Evolutionary conservation across 2,888 invertebrate species (phyloP).

Genomic region (Desoria tigrina): DNA sequence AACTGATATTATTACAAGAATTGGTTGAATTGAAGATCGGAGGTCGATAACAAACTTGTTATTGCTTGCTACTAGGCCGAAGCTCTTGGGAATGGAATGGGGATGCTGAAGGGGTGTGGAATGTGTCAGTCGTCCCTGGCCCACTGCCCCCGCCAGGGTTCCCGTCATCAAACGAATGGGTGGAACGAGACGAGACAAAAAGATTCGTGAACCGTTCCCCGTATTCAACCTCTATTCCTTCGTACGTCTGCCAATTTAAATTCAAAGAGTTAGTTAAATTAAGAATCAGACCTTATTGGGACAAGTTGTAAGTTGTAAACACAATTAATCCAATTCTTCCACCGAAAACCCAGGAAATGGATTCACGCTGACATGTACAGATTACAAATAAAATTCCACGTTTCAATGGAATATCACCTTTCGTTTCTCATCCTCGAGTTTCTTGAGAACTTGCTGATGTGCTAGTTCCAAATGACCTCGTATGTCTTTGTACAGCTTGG

Average conservation of each 20-base stretch:
- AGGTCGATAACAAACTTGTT: constrained; percentile 46
- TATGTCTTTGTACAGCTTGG: constrained; percentile 46
- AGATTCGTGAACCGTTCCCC: constrained; percentile 26
- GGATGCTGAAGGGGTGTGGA: constrained; percentile 23
- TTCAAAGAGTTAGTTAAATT: too few species aligned
- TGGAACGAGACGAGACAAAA: neutral
- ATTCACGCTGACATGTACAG: too few species aligned
- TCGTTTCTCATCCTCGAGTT: constrained; percentile 66
- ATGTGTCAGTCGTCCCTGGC: constrained; percentile 30
- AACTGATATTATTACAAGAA: too few species aligned
- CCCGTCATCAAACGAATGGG: neutral
- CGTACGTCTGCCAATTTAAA: constrained; percentile 23
- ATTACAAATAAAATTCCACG: too few species aligned
- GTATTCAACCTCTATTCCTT: constrained; percentile 28
- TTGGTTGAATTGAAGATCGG: too few species aligned
- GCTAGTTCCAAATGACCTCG: constrained; percentile 73
- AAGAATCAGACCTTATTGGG: too few species aligned
- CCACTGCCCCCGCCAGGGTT: constrained; percentile 24
- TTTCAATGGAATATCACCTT: too few species aligned
- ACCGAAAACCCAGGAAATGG: too few species aligned
- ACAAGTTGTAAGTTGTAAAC: too few species aligned
- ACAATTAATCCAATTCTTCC: too few species aligned
- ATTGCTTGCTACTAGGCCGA: constrained; percentile 53
- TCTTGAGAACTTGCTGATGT: constrained; percentile 74
- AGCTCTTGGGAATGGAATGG: constrained; percentile 41